Conservation (phyloP, 2,113 vertebrate species). For the Ascaphus truei region DNA sequence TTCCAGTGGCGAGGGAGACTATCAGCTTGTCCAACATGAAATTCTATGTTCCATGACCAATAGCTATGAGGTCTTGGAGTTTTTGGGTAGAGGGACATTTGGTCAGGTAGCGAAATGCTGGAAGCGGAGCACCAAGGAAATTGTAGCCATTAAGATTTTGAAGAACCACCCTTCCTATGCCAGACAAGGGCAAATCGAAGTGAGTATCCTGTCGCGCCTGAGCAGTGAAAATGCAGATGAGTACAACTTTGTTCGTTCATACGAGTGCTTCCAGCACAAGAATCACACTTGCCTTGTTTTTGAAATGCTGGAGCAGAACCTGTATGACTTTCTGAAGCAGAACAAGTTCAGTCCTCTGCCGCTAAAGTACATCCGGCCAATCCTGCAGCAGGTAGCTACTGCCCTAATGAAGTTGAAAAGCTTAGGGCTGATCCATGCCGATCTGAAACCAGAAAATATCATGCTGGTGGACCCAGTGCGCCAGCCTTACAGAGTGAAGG, state of each 20-base stretch:
- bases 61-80: slow-evolving; percentile 95
- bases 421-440: slow-evolving; percentile 91
- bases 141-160: slow-evolving; percentile 95
- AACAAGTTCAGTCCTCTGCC: slow-evolving; percentile 96
- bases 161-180: slow-evolving; percentile 97
- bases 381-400: slow-evolving; percentile 93
- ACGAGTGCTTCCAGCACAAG: slow-evolving; percentile 98
- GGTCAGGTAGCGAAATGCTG: slow-evolving; percentile 97
- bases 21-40: slow-evolving; percentile 97
- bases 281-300: slow-evolving; percentile 98
- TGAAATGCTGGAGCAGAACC: slow-evolving; percentile 98
- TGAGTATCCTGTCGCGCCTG: slow-evolving; percentile 91
- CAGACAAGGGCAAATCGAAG: slow-evolving; percentile 95
- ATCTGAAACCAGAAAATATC: slow-evolving; percentile 96
- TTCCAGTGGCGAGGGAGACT: slow-evolving; percentile 93
- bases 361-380: slow-evolving; percentile 91
- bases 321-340: slow-evolving; percentile 97
- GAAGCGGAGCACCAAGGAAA: slow-evolving; percentile 96
- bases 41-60: slow-evolving; percentile 96
- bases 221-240: slow-evolving; percentile 95
- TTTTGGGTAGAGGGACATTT: slow-evolving; percentile 92
- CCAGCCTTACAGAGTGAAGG: slow-evolving; percentile 93
- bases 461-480: slow-evolving; percentile 93
- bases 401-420: slow-evolving; percentile 96
- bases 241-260: slow-evolving; percentile 95